phyloP scores from a whole-genome alignment of 2,888 invertebrate species.

The Macrosiphum euphorbiae region DNA sequence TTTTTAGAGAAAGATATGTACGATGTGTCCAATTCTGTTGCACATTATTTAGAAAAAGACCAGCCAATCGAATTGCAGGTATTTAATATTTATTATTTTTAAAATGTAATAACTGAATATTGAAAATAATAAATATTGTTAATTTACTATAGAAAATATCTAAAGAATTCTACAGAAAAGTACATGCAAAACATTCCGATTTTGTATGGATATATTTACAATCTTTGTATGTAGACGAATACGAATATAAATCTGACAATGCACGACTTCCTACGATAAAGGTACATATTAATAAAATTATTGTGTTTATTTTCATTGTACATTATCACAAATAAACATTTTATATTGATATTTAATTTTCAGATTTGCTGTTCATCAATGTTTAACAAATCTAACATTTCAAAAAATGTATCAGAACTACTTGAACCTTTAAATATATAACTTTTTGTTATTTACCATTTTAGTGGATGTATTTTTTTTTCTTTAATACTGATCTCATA shows the following conservation, averaged over 20 bases:
- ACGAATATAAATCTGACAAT: constrained; percentile 59
- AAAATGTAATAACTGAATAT: not conserved
- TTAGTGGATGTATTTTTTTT: not conserved
- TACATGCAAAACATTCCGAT: constrained; percentile 73
- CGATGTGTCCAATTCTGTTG: constrained; percentile 71
- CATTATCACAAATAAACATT: not conserved
- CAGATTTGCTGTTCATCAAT: constrained; percentile 38
- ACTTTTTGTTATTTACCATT: not conserved
- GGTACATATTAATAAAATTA: not conserved
- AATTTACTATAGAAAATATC: constrained; percentile 48
- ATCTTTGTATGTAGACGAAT: constrained; percentile 63
- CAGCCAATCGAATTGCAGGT: constrained; percentile 78
- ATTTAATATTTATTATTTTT: constrained; percentile 17
- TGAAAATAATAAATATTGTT: not conserved
- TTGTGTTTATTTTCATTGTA: not conserved
- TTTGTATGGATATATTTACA: constrained; percentile 69
- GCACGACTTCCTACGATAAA: constrained; percentile 36
- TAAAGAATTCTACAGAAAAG: constrained; percentile 63
- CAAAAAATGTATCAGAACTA: constrained; percentile 50
- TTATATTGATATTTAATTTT: not conserved
- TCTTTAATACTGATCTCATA: not conserved
- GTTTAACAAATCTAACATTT: constrained; percentile 13
- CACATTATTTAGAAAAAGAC: constrained; percentile 74
- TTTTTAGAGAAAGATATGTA: constrained; percentile 68
- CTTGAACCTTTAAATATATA: not conserved